Evolutionary conservation across 2,797 vertebrate species (phyloP).

Genomic region (Morus bassanus): DNA sequence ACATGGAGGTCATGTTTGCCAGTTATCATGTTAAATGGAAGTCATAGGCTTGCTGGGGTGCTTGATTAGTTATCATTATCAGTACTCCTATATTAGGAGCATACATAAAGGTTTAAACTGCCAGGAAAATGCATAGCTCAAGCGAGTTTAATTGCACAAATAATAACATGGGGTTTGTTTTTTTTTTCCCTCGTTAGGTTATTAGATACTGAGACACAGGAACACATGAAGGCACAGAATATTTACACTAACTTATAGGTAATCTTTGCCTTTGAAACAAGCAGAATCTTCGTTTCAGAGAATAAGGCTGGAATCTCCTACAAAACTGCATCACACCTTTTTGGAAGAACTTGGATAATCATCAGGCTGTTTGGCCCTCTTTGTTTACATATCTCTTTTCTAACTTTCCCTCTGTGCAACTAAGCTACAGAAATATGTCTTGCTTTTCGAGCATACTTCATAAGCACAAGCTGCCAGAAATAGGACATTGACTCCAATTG

Average conservation of each 20-base stretch:
- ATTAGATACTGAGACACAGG: neutral
- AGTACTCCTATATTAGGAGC: neutral
- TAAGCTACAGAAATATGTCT: neutral
- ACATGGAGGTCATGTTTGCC: neutral
- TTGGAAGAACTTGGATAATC: neutral
- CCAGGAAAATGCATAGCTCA: neutral
- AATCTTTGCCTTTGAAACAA: neutral
- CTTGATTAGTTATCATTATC: neutral
- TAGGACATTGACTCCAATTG: neutral
- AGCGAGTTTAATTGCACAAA: neutral
- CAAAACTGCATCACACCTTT: neutral
- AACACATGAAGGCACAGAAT: neutral
- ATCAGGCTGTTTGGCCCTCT: neutral
- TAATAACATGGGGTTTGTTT: neutral
- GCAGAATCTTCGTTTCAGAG: neutral
- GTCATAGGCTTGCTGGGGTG: neutral
- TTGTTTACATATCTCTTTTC: neutral
- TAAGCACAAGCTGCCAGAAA: neutral
- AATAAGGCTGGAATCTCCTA: neutral
- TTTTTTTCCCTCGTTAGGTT: neutral
- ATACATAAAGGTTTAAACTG: neutral
- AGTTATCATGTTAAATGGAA: neutral
- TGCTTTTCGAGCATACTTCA: neutral
- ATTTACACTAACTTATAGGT: neutral
- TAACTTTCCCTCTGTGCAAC: neutral